Evolutionary conservation across 2,888 invertebrate species (phyloP).

Genomic region (Auanema sp.): DNA sequence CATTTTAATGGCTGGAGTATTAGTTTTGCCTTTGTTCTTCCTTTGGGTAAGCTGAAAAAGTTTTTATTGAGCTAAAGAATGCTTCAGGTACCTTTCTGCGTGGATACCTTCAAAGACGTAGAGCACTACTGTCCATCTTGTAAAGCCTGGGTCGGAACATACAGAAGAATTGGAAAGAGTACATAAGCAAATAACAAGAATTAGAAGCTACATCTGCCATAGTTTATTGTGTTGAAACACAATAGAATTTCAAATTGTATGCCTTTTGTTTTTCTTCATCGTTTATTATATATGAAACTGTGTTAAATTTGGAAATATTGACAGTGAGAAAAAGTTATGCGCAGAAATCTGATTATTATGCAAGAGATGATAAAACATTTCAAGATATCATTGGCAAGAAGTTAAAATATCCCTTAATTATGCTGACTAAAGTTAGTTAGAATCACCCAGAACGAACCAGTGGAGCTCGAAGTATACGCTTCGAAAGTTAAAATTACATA

Average conservation of each 20-base stretch:
- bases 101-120: slow-evolving; percentile 60
- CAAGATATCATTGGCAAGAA: no score
- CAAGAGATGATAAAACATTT: no score
- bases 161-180: slow-evolving; percentile 58
- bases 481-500: not conserved
- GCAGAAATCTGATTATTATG: no score
- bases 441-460: no score
- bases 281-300: not conserved
- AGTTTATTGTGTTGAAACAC: no score
- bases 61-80: not conserved
- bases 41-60: slow-evolving; percentile 42
- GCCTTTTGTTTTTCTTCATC: slow-evolving; percentile 3
- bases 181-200: slow-evolving; percentile 31
- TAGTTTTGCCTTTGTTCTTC: slow-evolving; percentile 61
- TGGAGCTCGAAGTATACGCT: no score
- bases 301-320: no score
- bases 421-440: no score
- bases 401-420: no score
- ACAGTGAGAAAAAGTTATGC: no score
- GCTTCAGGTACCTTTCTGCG: slow-evolving; percentile 52
- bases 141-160: slow-evolving; percentile 60
- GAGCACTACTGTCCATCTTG: slow-evolving; percentile 59
- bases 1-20: slow-evolving; percentile 53
- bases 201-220: no score
- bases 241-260: no score